A percentile compares a stretch with the other conserved stretches of the same genome.
phyloP scores from a whole-genome alignment of 2,113 vertebrate genomes.

The Onychostruthus taczanowskii region DNA sequence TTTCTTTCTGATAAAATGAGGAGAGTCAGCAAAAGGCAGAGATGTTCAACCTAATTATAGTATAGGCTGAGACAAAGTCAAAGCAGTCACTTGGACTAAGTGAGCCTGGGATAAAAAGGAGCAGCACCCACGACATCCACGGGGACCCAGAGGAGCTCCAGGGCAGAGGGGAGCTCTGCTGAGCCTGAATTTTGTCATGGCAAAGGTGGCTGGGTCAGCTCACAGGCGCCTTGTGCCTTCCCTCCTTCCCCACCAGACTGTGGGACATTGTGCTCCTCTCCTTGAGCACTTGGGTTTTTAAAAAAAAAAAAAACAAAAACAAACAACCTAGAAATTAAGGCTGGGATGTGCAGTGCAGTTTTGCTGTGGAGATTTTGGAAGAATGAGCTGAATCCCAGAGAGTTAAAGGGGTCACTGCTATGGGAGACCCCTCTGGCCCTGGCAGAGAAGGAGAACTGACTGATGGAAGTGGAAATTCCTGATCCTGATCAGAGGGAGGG shows the following conservation, averaged over 20 bases:
- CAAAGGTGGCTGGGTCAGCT: background rate
- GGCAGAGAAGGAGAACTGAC: background rate
- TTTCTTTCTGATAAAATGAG: background rate
- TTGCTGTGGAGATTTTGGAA: background rate
- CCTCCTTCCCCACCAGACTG: background rate
- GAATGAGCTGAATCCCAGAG: background rate
- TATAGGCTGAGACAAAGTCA: background rate
- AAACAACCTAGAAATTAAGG: background rate
- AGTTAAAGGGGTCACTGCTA: background rate
- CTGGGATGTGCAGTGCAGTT: background rate
- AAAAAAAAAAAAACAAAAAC: background rate
- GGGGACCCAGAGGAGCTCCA: background rate
- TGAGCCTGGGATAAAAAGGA: background rate
- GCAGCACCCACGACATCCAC: rapidly evolving
- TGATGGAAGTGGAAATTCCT: background rate
- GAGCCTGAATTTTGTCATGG: background rate
- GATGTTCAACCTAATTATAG: background rate
- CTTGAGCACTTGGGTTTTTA: background rate
- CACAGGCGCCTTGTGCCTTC: background rate
- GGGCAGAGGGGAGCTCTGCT: background rate
- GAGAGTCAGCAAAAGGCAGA: background rate
- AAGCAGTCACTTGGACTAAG: background rate
- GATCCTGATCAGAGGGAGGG: background rate
- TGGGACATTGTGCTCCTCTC: rapidly evolving
- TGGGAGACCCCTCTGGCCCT: background rate